These are phyloP conservation scores for roundworm (Caenorhabditis elegans) DNA, from an alignment of 1,140 invertebrate genomes.

Conservation along the genomic window WBcel235 BX284602.5:8122501-8123000, in stretches of 20 bases:
- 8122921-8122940: constrained; percentile 66
- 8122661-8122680: background rate
- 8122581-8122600: background rate
- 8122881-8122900: background rate
- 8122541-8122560: too few species aligned
- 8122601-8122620: background rate
- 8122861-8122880: background rate
- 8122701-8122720: background rate
- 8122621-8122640: background rate
- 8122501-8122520: too few species aligned
- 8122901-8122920: constrained; percentile 52
- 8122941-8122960: constrained; percentile 85
- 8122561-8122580: too few species aligned
- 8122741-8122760: background rate
- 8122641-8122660: constrained; percentile 9
- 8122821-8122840: constrained; percentile 3
- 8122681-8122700: background rate
- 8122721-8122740: background rate
- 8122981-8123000: constrained; percentile 86
- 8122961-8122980: constrained; percentile 76
- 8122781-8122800: background rate
- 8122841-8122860: background rate
- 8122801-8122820: constrained; percentile 1
- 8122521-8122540: too few species aligned
- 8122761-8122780: background rate